phyloP scores from a whole-genome alignment of 2,797 vertebrate genomes.

The Dipus sagitta region DNA sequence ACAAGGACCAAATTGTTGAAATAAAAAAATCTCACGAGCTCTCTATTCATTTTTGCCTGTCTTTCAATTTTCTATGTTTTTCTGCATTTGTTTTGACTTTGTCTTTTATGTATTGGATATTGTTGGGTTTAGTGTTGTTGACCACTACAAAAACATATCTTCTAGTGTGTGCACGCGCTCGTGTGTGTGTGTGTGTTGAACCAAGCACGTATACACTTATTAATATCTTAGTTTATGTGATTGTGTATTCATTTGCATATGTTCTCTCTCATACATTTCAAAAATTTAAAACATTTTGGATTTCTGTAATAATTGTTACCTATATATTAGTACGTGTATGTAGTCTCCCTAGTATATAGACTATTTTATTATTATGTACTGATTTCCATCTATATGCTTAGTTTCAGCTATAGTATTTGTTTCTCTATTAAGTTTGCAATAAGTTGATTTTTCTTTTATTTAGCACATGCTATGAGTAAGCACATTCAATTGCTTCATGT shows the following conservation, averaged over 20 bases:
- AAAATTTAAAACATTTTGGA: not conserved
- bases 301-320: not conserved
- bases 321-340: not conserved
- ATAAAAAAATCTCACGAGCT: constrained; percentile 14
- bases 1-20: not conserved
- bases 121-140: constrained; percentile 11
- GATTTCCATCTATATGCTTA: not conserved
- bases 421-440: not conserved
- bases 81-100: constrained; percentile 11
- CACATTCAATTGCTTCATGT: constrained; percentile 21
- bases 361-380: constrained; percentile 38
- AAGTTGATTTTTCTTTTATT: constrained; percentile 41
- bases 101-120: not conserved
- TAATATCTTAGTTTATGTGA: not conserved
- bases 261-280: not conserved
- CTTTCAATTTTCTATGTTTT: not conserved
- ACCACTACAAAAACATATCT: not conserved
- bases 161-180: not conserved
- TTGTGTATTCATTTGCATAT: not conserved
- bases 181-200: not conserved
- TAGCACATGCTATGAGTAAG: constrained; percentile 10
- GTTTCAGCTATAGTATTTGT: not conserved
- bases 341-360: not conserved
- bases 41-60: not conserved
- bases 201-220: not conserved